phyloP scores from a whole-genome alignment of 2,888 invertebrate genomes.

The Folsomia candida region DNA sequence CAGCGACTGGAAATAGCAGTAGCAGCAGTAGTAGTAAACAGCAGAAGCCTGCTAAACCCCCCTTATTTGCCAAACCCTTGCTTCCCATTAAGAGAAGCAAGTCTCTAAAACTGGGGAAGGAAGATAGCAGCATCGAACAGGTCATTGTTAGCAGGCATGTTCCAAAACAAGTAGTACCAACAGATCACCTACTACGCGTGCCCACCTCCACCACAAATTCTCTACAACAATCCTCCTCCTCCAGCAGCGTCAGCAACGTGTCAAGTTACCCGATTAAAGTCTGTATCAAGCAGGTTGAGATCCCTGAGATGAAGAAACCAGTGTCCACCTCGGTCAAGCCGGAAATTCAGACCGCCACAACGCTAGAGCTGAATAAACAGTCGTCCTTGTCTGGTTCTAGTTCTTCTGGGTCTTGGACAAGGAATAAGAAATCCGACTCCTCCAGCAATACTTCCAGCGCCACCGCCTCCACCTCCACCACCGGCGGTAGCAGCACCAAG shows the following conservation, averaged over 20 bases:
- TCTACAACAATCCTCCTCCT: conserved; percentile 19
- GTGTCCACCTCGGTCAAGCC: conserved; percentile 42
- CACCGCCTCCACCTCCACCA: not conserved
- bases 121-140: not conserved
- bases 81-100: conserved; percentile 55
- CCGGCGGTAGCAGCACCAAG: not conserved
- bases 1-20: not conserved
- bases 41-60: conserved; percentile 29
- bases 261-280: conserved; percentile 42
- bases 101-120: conserved; percentile 52
- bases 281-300: conserved; percentile 48
- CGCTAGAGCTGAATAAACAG: conserved; percentile 9
- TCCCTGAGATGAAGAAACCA: conserved; percentile 45
- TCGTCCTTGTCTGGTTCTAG: not conserved
- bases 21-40: not conserved
- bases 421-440: not conserved
- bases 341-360: conserved; percentile 37
- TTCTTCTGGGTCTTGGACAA: not conserved
- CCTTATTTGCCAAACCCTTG: conserved; percentile 50
- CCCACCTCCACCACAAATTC: not conserved
- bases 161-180: not conserved
- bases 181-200: not conserved
- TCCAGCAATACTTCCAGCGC: not conserved
- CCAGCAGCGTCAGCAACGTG: conserved; percentile 19
- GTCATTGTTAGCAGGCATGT: not conserved